These are phyloP conservation scores for Scolopax rusticola DNA, from an alignment of 2,797 vertebrate genomes.

Conservation along the genomic window DNA sequence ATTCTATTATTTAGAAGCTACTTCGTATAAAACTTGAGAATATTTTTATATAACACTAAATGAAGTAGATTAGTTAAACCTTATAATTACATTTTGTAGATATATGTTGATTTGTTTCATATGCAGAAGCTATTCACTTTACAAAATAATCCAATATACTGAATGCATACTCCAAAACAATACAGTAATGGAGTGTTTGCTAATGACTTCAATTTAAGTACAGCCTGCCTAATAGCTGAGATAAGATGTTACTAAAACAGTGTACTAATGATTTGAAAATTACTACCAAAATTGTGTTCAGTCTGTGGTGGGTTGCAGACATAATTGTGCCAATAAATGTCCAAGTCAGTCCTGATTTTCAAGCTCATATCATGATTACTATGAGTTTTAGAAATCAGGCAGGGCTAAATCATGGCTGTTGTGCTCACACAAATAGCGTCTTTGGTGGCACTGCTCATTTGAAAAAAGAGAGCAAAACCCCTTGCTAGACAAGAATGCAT, in stretches of 20 bases:
- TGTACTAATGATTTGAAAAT: constrained; percentile 63
- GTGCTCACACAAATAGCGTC: background rate
- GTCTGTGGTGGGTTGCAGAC: background rate
- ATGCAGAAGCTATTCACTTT: constrained; percentile 41
- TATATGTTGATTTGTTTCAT: constrained; percentile 44
- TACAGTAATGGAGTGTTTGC: constrained; percentile 24
- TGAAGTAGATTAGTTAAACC: constrained; percentile 31
- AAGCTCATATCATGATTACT: constrained; percentile 9
- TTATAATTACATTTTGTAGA: constrained; percentile 46
- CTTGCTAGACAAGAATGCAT: background rate
- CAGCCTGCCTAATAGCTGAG: constrained; percentile 46
- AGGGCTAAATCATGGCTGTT: background rate
- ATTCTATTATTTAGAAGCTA: constrained; percentile 61
- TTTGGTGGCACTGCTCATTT: background rate
- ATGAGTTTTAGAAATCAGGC: background rate
- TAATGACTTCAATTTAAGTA: constrained; percentile 62
- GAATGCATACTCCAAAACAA: constrained; percentile 45
- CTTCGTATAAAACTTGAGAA: constrained; percentile 35
- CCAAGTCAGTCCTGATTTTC: constrained; percentile 30
- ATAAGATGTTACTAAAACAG: constrained; percentile 46
- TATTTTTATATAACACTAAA: constrained; percentile 37
- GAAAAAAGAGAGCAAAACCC: background rate
- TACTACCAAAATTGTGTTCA: constrained; percentile 42
- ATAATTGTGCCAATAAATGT: constrained; percentile 54
- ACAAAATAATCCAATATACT: constrained; percentile 37